Percentiles rank a stretch among this genome's conserved stretches.
Conservation (phyloP, 1,140 invertebrate species). For the Nixonia krombeini region DNA sequence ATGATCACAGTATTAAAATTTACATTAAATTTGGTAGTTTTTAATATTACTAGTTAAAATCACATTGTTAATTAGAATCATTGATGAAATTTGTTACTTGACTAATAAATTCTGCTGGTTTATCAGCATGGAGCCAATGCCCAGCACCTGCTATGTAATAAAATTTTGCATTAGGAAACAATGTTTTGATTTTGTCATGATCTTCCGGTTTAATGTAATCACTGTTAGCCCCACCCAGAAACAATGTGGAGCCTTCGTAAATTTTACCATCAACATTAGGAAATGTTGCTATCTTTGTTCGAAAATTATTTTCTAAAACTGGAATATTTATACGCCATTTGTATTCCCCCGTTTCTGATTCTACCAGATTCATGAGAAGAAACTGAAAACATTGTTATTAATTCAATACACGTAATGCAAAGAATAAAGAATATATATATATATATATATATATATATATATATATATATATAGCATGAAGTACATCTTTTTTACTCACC, state of each 20-base stretch:
- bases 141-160: conserved; percentile 84
- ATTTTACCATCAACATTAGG: conserved; percentile 69
- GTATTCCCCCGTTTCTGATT: conserved; percentile 75
- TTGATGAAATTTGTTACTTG: conserved; percentile 66
- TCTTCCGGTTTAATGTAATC: conserved; percentile 82
- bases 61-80: conserved; percentile 20
- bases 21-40: conserved; percentile 31
- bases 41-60: conserved; percentile 6
- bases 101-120: conserved; percentile 85
- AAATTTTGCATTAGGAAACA: conserved; percentile 85
- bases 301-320: conserved; percentile 77
- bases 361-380: conserved; percentile 83
- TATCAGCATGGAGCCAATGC: conserved; percentile 94
- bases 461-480: too few species aligned
- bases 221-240: conserved; percentile 86
- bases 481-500: conserved; percentile 56
- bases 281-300: conserved; percentile 77
- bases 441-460: not conserved
- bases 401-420: too few species aligned
- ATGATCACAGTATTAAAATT: conserved; percentile 32
- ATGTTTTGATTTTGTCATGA: conserved; percentile 77
- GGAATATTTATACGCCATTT: conserved; percentile 84
- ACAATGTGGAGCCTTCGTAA: conserved; percentile 82
- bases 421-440: conserved; percentile 39
- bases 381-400: conserved; percentile 75